Evolutionary conservation across 2,888 invertebrate genomes (phyloP).

Genomic region (Eudasyphora cyanicolor): DNA sequence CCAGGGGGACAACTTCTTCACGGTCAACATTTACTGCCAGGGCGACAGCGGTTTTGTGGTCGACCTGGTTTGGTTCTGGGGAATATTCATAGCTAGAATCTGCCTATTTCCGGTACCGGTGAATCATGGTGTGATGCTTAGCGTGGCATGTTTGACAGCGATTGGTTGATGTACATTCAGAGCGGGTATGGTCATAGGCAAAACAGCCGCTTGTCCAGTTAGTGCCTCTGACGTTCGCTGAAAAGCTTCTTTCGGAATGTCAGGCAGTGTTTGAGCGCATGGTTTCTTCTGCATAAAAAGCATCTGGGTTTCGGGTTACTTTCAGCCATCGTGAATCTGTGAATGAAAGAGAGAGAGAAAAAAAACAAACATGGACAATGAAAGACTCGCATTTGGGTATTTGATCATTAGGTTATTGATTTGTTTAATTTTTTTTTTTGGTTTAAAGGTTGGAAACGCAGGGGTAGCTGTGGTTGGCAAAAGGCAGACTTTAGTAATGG

Average conservation of each 20-base stretch:
- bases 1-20: too few relatives aligned
- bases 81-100: background rate
- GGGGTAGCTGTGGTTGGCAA: background rate
- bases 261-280: too few relatives aligned
- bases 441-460: background rate
- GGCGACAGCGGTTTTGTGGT: background rate
- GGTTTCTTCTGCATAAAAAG: background rate
- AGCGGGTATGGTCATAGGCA: background rate
- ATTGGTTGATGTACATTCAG: background rate
- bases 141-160: background rate
- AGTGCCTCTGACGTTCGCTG: background rate
- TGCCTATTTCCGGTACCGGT: background rate
- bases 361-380: constrained; percentile 1
- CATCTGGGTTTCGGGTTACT: background rate
- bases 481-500: too few relatives aligned
- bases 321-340: background rate
- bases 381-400: background rate
- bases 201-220: background rate
- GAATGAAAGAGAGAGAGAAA: constrained; percentile 3
- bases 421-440: background rate
- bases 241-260: too few relatives aligned
- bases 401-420: background rate
- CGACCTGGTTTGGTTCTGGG: background rate
- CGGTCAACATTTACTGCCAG: background rate
- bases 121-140: too few relatives aligned